These are phyloP conservation scores for Himalopsyche kuldschensis DNA, from an alignment of 2,888 invertebrate species.

Conservation along the genomic window DNA sequence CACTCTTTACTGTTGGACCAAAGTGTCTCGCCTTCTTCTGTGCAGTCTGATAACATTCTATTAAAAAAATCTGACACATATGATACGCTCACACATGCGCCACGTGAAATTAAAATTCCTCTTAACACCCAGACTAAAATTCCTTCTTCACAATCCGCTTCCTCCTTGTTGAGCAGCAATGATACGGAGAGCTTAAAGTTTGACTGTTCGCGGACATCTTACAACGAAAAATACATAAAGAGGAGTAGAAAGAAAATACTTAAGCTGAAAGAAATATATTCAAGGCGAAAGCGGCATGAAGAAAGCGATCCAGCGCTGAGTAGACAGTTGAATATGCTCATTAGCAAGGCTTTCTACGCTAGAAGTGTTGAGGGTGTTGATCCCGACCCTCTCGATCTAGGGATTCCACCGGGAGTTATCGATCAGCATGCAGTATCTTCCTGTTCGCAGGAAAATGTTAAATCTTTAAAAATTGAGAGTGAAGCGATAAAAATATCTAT, in stretches of 20 bases:
- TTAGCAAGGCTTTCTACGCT: not conserved
- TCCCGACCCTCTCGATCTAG: not conserved
- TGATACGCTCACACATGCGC: too few species aligned
- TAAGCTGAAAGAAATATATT: constrained; percentile 35
- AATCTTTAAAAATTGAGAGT: not conserved
- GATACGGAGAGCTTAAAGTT: not conserved
- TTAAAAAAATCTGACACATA: too few species aligned
- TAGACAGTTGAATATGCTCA: not conserved
- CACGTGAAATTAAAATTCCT: too few species aligned
- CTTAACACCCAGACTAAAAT: not conserved
- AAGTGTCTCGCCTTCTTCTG: too few species aligned
- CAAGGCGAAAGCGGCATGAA: constrained; percentile 32
- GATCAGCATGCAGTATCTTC: not conserved
- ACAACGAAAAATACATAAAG: constrained; percentile 33
- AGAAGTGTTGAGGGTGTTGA: not conserved
- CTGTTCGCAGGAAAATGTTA: not conserved
- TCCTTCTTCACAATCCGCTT: not conserved
- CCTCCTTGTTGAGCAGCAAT: not conserved
- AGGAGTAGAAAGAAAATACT: constrained; percentile 37
- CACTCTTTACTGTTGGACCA: too few species aligned
- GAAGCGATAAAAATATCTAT: not conserved
- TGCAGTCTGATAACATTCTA: too few species aligned
- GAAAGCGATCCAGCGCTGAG: constrained; percentile 12
- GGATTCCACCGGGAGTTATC: not conserved
- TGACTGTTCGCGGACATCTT: constrained; percentile 41